These are phyloP conservation scores for Neogobius melanostomus DNA, from an alignment of 2,113 vertebrate genomes.

Conservation along the genomic window DNA sequence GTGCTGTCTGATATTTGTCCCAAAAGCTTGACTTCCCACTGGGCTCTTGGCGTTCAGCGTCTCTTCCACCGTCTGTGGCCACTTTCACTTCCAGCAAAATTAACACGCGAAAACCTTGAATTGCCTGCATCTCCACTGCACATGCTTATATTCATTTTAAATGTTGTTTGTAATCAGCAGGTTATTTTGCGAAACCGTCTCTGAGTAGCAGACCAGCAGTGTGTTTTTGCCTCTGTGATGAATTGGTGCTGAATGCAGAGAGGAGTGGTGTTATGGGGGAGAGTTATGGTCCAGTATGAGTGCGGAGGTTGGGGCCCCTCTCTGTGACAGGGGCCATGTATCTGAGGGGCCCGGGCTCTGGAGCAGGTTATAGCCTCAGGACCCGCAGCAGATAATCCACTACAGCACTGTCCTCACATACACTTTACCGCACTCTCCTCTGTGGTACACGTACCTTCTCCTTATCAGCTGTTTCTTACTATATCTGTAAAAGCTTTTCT, in stretches of 20 bases:
- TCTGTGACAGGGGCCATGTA: slow-evolving; percentile 61
- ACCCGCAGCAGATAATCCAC: slow-evolving; percentile 17
- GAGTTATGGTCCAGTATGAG: slow-evolving; percentile 44
- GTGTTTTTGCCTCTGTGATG: slow-evolving; percentile 39
- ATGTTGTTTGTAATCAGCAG: not conserved
- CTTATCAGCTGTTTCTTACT: not conserved
- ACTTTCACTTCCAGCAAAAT: not conserved
- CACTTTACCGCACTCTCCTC: not conserved
- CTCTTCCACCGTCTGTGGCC: not conserved
- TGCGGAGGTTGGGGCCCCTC: slow-evolving; percentile 30
- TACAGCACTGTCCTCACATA: slow-evolving; percentile 3
- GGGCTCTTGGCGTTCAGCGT: not conserved
- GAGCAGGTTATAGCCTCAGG: slow-evolving; percentile 38
- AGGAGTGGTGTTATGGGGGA: slow-evolving; percentile 1
- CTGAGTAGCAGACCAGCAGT: slow-evolving; percentile 18
- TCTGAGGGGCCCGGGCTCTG: slow-evolving; percentile 48
- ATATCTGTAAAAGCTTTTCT: not conserved
- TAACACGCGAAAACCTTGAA: not conserved
- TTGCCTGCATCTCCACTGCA: too few relatives aligned
- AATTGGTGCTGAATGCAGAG: slow-evolving; percentile 53
- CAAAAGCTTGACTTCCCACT: slow-evolving; percentile 5
- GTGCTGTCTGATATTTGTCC: not conserved
- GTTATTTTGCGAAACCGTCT: not conserved
- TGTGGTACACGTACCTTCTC: not conserved
- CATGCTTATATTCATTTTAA: too few relatives aligned